Conservation (phyloP, 2,113 vertebrate genomes). For the Platycercus adscitus region DNA sequence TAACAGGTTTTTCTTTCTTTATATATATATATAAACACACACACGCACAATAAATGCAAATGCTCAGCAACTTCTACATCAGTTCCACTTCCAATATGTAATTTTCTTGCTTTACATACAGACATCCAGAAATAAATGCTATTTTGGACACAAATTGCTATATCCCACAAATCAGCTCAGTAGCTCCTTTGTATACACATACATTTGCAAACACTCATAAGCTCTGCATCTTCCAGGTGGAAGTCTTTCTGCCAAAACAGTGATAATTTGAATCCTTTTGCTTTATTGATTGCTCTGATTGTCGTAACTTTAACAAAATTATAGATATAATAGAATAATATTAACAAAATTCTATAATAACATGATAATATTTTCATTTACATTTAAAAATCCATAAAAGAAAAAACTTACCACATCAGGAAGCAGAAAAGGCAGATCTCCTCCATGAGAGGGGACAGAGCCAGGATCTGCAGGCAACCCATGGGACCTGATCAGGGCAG, state of each 20-base stretch:
- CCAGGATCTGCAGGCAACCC: not conserved
- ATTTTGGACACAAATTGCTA: not conserved
- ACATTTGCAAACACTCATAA: not conserved
- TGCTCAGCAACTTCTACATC: not conserved
- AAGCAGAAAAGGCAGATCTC: not conserved
- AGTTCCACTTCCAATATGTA: not conserved
- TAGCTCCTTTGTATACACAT: not conserved
- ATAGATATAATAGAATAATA: too few relatives aligned
- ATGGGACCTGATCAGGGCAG: accelerated
- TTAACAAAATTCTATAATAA: not conserved
- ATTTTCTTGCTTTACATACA: not conserved
- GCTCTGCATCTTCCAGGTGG: not conserved
- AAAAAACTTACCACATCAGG: not conserved
- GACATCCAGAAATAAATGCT: not conserved
- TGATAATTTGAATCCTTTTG: not conserved
- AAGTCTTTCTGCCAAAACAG: not conserved
- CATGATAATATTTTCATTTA: accelerated
- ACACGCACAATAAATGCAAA: not conserved
- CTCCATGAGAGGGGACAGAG: accelerated
- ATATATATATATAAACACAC: not conserved
- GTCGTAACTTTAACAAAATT: not conserved
- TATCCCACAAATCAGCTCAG: not conserved
- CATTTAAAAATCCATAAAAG: not conserved
- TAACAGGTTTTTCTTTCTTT: not conserved
- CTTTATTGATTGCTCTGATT: not conserved